These are phyloP conservation scores for Sclerodermus sp. DNA, from an alignment of 2,888 invertebrate species.

Conservation along the genomic window DNA sequence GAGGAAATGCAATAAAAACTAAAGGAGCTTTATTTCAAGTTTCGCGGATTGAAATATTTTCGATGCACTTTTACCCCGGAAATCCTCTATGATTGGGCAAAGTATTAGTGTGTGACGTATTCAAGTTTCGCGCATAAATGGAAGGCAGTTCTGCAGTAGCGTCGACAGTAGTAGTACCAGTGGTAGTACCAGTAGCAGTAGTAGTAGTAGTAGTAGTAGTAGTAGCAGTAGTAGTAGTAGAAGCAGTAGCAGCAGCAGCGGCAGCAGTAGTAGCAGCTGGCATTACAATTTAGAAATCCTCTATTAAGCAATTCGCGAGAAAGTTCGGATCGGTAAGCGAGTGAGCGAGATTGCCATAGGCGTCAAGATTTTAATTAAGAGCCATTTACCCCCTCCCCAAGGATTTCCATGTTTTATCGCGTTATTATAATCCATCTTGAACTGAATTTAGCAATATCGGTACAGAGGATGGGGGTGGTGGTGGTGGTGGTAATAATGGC, in stretches of 20 bases:
- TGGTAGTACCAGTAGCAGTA: conserved; percentile 13
- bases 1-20: too few relatives aligned
- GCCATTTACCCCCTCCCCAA: not conserved
- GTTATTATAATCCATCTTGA: not conserved
- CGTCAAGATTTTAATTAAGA: conserved; percentile 31
- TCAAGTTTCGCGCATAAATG: conserved; percentile 19
- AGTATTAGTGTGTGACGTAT: conserved; percentile 24
- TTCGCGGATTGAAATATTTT: too few relatives aligned
- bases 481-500: too few relatives aligned
- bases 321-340: conserved; percentile 13
- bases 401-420: not conserved
- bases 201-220: conserved; percentile 23
- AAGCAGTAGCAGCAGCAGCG: conserved; percentile 25
- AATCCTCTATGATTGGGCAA: conserved; percentile 19
- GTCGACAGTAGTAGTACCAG: too few relatives aligned
- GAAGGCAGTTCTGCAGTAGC: too few relatives aligned
- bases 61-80: too few relatives aligned
- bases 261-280: conserved; percentile 27
- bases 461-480: too few relatives aligned
- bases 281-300: conserved; percentile 30
- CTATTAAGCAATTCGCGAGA: conserved; percentile 28
- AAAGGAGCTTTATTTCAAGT: too few relatives aligned
- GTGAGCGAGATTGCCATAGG: conserved; percentile 9
- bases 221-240: conserved; percentile 23
- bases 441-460: not conserved